Base-by-base conservation (phyloP, 2,797 vertebrate species). In the Danio choprae region DNA sequence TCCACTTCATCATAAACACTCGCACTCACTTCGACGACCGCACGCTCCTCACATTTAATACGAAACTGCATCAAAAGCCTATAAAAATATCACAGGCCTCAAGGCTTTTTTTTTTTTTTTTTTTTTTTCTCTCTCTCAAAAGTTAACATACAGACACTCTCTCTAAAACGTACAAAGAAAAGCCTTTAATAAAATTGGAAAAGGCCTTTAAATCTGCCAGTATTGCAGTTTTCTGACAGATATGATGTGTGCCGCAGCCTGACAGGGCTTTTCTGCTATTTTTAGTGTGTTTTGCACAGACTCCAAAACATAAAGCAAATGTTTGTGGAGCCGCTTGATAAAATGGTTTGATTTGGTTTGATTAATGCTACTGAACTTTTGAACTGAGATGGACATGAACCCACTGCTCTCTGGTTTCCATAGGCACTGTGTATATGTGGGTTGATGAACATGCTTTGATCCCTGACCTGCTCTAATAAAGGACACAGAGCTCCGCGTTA, bases 21-120 rank as follows among this genome's bases (percentile, higher is more conserved):
- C 62, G 53, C 40, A 38, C 74, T 71, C 46, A 51, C 43, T 56
- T 80, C 70, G 64, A 40, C 4, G 59, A 81, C 81, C 76, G 67
- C 65, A 71, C 29, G 6, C 82, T 74, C 60, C 16, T 83, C 78
- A 72, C 51, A 71, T 83, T 53, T 77, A 83, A 85, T 81, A 68
- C 71, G 60, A 85, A 85, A 83, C 65, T 62, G 65, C 63, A 76
- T 72, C 78, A 81, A 83, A 85, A 50, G 20, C 56, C 68, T 74
- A 69, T 67, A 83, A 81, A 83, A 85, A 83, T 80, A 74, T 41
- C 56, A 55, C 71, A 81, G 76, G 48, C 75, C 43, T 83, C 53
- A 50, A 75, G 71, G 71, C 48, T 62, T 69, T 75, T 81, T 83
- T 29, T 72, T 64, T 81, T 83, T 85, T 62, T 69, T 75, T 81